Percentiles rank a stretch among this genome's conserved stretches.
Evolutionary conservation across 1,140 invertebrate genomes (phyloP).

Genomic region (Telenomus remus): DNA sequence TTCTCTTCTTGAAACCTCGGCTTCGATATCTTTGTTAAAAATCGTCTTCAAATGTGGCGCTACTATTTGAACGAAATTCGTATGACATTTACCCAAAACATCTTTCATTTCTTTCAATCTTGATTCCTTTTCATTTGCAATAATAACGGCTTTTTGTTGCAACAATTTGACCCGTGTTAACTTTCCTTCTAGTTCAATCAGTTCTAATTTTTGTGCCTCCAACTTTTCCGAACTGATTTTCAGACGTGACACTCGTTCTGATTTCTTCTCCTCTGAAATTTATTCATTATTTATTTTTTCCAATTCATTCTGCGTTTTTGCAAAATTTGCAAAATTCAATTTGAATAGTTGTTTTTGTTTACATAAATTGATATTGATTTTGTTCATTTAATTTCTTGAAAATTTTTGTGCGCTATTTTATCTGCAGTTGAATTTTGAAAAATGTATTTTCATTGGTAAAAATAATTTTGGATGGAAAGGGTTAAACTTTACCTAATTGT

Average conservation of each 20-base stretch:
- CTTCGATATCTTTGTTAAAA: constrained; percentile 12
- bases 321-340: no score
- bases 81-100: constrained; percentile 1
- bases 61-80: constrained; percentile 9
- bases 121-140: constrained; percentile 19
- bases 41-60: neutral
- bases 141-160: constrained; percentile 23
- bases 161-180: constrained; percentile 21
- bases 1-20: constrained; percentile 6
- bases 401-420: no score
- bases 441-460: no score
- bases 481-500: no score
- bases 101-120: constrained; percentile 6
- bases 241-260: neutral
- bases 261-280: neutral
- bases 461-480: no score
- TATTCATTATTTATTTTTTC: no score
- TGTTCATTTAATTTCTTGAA: no score
- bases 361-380: no score
- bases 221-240: neutral
- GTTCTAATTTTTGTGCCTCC: constrained; percentile 14
- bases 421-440: no score
- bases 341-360: no score
- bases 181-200: constrained; percentile 22
- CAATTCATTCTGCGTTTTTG: no score